Evolutionary conservation across 2,888 invertebrate species (phyloP).

Genomic region (Diloba caeruleocephala): DNA sequence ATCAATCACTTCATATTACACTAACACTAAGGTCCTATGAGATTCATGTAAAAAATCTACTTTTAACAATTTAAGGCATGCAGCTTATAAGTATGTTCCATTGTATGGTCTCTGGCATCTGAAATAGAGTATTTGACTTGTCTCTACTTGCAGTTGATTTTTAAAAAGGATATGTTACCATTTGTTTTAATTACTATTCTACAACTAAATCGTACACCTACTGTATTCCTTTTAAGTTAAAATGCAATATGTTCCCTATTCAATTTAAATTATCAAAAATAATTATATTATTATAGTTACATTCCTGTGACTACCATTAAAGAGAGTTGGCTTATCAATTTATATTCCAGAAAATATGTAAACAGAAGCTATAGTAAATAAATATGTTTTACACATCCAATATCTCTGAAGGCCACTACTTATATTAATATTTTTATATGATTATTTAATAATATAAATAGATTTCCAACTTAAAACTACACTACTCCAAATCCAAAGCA

Average conservation of each 20-base stretch:
- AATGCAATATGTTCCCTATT: too few species aligned
- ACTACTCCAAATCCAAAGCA: constrained; percentile 16
- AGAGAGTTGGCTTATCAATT: constrained; percentile 1
- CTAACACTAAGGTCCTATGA: constrained; percentile 66
- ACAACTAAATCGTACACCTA: too few species aligned
- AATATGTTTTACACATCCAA: constrained; percentile 26
- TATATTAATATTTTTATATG: constrained; percentile 22
- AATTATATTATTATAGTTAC: too few species aligned
- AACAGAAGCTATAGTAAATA: constrained; percentile 34
- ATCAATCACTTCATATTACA: constrained; percentile 66
- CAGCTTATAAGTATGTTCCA: constrained; percentile 52
- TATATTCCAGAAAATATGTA: constrained; percentile 16
- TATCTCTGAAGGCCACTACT: constrained; percentile 29
- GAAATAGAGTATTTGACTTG: constrained; percentile 39
- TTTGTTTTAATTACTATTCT: too few species aligned
- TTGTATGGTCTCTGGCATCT: constrained; percentile 45
- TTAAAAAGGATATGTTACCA: too few species aligned
- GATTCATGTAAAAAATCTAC: constrained; percentile 70
- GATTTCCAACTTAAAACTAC: background rate
- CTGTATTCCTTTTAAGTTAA: too few species aligned
- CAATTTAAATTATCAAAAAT: too few species aligned
- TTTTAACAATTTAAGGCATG: constrained; percentile 66
- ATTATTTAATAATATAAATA: constrained; percentile 5
- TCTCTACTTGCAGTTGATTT: constrained; percentile 8
- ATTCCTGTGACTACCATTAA: too few species aligned